These are phyloP conservation scores for Esox niger DNA, from an alignment of 2,113 vertebrate genomes.

Conservation along the genomic window DNA sequence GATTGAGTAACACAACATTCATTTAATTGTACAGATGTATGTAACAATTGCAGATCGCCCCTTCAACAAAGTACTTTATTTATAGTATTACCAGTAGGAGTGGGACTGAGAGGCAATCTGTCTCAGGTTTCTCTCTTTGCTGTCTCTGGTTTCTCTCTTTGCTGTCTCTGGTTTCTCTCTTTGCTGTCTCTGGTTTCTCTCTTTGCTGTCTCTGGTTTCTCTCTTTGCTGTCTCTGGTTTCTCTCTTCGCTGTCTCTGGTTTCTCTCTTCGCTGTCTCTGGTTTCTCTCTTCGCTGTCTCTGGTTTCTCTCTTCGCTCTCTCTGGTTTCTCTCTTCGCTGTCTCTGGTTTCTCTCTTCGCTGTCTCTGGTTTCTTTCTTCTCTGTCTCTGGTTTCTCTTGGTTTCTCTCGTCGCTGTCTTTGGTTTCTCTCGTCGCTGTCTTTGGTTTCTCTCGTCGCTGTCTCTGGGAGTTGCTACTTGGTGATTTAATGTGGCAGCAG, in stretches of 20 bases:
- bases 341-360: not conserved
- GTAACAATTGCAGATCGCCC: too few relatives aligned
- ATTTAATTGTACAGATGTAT: too few relatives aligned
- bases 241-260: not conserved
- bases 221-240: not conserved
- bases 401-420: not conserved
- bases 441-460: not conserved
- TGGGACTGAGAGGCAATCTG: too few relatives aligned
- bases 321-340: not conserved
- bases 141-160: not conserved
- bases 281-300: not conserved
- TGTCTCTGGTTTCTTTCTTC: not conserved
- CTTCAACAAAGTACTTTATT: too few relatives aligned
- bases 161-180: not conserved
- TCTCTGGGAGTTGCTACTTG: not conserved
- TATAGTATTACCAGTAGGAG: too few relatives aligned
- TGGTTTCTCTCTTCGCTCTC: too few relatives aligned
- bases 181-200: not conserved
- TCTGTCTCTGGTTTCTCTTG: not conserved
- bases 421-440: too few relatives aligned
- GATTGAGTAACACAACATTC: too few relatives aligned
- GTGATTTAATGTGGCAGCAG: constrained; percentile 9
- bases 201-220: not conserved
- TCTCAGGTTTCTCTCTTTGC: not conserved
- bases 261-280: not conserved